Evolutionary conservation across 2,888 invertebrate genomes (phyloP), one percentile per base, ranked within the genome.

Genomic region (Stenotaenia linearis): DNA sequence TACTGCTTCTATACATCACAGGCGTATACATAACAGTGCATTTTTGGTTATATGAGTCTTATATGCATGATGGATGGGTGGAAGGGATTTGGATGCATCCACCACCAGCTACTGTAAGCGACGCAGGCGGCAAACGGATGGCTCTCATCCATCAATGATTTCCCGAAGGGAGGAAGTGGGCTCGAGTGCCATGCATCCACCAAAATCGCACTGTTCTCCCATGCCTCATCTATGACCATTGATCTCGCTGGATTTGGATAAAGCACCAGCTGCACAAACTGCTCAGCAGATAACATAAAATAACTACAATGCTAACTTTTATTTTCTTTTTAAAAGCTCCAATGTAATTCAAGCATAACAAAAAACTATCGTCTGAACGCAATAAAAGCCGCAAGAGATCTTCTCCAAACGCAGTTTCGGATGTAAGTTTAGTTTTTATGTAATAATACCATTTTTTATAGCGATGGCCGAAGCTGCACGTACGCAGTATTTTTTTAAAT

Each of bases 61-160:
- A 69, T 23, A 23, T 12, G 56, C 56, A 56, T 56, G 56, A 56
- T 56, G 21, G 69, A 69, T 69, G 25, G 69, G 25, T 69, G 28
- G 69, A 69, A 69, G 69, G 69, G 69, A 69, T 69, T 69, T 69
- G 69, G 25, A 69, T 69, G 69, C 69, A 25, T 69, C 69, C 69
- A 69, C 69, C 25, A 25, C 5, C 69, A 69, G 69, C 69, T 69
- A 69, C 69, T 69, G 69, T 28, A 28, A 69, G 69, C 69, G 69
- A 69, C 69, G 69, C 69, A 69, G 69, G 69, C 69, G 69, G 69
- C 69, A 69, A 69, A 69, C 69, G 69, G 69, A 69, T 69, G 69
- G 69, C 69, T 69, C 69, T 69, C 69, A 69, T 69, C 69, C 69
- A 69, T 69, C 69, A 69, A 69, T 69, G 69, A 69, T 69, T 69